A percentile compares a stretch with the other conserved stretches of the same genome.
These are phyloP conservation scores for Clanis bilineata DNA, from an alignment of 2,888 invertebrate genomes.

Conservation along the genomic window DNA sequence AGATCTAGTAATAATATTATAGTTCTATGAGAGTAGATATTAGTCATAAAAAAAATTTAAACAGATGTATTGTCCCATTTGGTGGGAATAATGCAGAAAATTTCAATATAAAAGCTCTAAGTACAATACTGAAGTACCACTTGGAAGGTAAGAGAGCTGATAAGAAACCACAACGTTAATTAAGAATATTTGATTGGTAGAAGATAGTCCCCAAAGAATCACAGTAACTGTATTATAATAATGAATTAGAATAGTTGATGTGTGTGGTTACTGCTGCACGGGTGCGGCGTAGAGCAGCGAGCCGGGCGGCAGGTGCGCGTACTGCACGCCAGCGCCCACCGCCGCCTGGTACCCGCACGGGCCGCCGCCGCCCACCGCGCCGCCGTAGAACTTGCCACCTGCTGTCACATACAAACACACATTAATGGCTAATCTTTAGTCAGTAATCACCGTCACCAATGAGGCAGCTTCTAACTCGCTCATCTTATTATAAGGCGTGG, in stretches of 20 bases:
- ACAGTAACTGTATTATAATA: conserved; percentile 1
- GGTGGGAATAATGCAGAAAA: conserved; percentile 31
- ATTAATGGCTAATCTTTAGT: too few relatives aligned
- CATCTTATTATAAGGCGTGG: too few relatives aligned
- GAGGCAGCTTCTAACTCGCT: too few relatives aligned
- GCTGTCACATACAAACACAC: not conserved
- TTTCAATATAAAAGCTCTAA: conserved; percentile 47
- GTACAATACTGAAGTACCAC: conserved; percentile 35
- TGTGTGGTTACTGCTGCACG: conserved; percentile 85
- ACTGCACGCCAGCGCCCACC: conserved; percentile 82
- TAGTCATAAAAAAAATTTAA: conserved; percentile 34
- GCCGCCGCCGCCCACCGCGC: conserved; percentile 81
- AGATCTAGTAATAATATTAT: conserved; percentile 67
- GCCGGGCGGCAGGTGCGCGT: conserved; percentile 83
- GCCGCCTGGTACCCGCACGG: conserved; percentile 87
- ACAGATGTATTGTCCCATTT: conserved; percentile 42
- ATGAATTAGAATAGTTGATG: not conserved
- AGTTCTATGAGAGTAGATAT: conserved; percentile 48
- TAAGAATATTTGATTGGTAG: conserved; percentile 11
- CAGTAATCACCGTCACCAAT: too few relatives aligned
- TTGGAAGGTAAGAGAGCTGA: conserved; percentile 31
- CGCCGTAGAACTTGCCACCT: conserved; percentile 89
- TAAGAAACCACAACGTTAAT: conserved; percentile 9
- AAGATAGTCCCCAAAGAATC: conserved; percentile 6
- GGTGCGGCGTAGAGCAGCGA: conserved; percentile 84